Conservation (phyloP, 2,113 vertebrate genomes). For the Pholis gunnellus region DNA sequence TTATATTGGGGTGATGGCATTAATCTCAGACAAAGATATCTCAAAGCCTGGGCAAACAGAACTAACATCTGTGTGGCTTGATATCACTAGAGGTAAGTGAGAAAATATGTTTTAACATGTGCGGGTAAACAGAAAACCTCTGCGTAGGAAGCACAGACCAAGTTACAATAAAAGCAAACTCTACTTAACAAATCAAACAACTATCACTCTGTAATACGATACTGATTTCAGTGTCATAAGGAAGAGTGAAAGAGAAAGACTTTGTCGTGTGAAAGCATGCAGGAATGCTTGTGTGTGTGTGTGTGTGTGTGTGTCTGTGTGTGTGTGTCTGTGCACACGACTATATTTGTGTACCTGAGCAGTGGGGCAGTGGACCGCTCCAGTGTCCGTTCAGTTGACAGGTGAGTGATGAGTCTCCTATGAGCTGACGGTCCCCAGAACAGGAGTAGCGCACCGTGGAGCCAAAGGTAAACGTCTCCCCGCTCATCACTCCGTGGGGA, state of each 20-base stretch:
- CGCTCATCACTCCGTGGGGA: slow-evolving; percentile 89
- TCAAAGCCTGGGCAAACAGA: slow-evolving; percentile 15
- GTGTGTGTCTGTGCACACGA: not conserved
- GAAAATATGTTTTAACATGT: not conserved
- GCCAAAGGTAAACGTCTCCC: slow-evolving; percentile 95
- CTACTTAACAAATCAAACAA: not conserved
- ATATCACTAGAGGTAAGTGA: not conserved
- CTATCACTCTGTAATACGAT: not conserved
- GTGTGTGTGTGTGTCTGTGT: not conserved
- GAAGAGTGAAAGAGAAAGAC: not conserved
- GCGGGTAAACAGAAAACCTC: not conserved
- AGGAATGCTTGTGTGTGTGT: not conserved
- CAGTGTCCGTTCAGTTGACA: slow-evolving; percentile 96
- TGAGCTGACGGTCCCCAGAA: slow-evolving; percentile 86
- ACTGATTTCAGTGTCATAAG: not conserved
- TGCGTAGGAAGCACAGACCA: not conserved
- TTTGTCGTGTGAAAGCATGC: not conserved
- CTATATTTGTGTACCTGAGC: slow-evolving; percentile 87
- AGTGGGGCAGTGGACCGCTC: slow-evolving; percentile 95
- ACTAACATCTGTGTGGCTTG: not conserved
- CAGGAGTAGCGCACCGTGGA: slow-evolving; percentile 93
- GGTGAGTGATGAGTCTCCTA: slow-evolving; percentile 90
- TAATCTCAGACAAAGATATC: slow-evolving; percentile 6
- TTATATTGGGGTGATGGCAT: not conserved
- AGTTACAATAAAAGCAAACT: not conserved